Conservation (phyloP, 2,113 vertebrate genomes). For the Microcebus murinus region DNA sequence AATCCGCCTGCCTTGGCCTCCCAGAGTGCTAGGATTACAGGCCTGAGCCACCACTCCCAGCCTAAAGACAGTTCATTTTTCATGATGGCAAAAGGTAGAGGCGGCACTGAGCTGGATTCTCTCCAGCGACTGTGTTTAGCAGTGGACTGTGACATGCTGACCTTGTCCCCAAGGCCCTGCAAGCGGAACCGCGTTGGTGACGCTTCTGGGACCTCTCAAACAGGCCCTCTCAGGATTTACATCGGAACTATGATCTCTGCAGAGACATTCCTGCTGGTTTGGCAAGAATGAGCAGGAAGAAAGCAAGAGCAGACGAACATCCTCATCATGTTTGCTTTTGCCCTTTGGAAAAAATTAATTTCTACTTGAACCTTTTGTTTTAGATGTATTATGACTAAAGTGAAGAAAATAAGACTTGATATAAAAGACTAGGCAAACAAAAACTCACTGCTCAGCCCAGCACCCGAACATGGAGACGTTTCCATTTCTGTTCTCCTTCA, state of each 20-base stretch:
- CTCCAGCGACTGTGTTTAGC: rapidly evolving
- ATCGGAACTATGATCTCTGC: rapidly evolving
- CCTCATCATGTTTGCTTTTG: neutral
- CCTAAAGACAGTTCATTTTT: neutral
- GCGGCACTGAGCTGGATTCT: rapidly evolving
- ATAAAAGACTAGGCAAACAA: neutral
- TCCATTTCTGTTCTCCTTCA: neutral
- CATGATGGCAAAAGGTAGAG: rapidly evolving
- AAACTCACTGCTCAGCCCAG: neutral
- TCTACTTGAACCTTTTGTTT: neutral
- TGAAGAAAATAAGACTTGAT: neutral
- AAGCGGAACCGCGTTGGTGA: rapidly evolving
- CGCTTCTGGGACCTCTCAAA: too few species aligned
- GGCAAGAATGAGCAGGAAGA: neutral
- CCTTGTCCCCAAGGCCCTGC: neutral
- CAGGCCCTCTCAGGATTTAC: neutral
- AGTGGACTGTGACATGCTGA: rapidly evolving
- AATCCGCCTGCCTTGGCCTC: too few species aligned
- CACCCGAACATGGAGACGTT: rapidly evolving
- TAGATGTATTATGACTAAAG: neutral
- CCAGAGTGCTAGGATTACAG: too few species aligned
- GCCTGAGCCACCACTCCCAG: too few species aligned
- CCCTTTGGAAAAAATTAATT: neutral
- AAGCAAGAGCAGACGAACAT: neutral
- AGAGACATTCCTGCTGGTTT: neutral